These are phyloP conservation scores for Lomographa bimaculata DNA, from an alignment of 2,888 invertebrate genomes.

Conservation along the genomic window DNA sequence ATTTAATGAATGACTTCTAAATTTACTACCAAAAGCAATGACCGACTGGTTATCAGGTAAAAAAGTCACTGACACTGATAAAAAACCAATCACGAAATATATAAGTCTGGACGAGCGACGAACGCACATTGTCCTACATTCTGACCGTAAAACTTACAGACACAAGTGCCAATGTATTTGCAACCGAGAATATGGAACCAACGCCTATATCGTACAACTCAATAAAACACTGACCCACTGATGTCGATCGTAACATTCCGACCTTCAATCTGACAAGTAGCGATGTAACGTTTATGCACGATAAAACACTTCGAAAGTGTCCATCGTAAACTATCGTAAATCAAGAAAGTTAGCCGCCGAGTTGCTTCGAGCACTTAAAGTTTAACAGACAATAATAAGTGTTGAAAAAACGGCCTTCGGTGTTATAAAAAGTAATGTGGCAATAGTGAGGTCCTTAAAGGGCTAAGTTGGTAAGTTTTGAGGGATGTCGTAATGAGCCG, in stretches of 20 bases:
- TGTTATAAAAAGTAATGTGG: slow-evolving; percentile 78
- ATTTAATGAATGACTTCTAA: no score
- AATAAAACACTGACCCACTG: slow-evolving; percentile 67
- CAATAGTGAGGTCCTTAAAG: slow-evolving; percentile 69
- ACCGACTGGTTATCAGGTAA: no score
- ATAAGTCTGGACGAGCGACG: slow-evolving; percentile 8
- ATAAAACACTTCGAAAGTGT: slow-evolving; percentile 80
- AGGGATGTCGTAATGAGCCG: slow-evolving; percentile 80
- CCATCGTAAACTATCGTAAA: slow-evolving; percentile 80
- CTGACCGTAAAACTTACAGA: slow-evolving; percentile 31
- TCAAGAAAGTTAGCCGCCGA: slow-evolving; percentile 80
- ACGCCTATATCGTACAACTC: slow-evolving; percentile 37
- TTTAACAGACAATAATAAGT: slow-evolving; percentile 83
- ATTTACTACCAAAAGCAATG: no score
- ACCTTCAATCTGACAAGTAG: slow-evolving; percentile 81
- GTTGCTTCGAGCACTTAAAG: slow-evolving; percentile 82
- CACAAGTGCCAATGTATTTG: slow-evolving; percentile 36
- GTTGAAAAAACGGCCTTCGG: slow-evolving; percentile 74
- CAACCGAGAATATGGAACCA: slow-evolving; percentile 44
- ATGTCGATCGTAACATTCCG: slow-evolving; percentile 59
- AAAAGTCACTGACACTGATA: slow-evolving; percentile 13
- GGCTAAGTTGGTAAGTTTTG: slow-evolving; percentile 80
- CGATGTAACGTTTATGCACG: slow-evolving; percentile 80
- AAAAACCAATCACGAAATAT: slow-evolving; percentile 14
- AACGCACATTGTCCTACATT: slow-evolving; percentile 23